Base-by-base conservation (phyloP, 2,113 vertebrate genomes). In the Lagenorhynchus albirostris region DNA sequence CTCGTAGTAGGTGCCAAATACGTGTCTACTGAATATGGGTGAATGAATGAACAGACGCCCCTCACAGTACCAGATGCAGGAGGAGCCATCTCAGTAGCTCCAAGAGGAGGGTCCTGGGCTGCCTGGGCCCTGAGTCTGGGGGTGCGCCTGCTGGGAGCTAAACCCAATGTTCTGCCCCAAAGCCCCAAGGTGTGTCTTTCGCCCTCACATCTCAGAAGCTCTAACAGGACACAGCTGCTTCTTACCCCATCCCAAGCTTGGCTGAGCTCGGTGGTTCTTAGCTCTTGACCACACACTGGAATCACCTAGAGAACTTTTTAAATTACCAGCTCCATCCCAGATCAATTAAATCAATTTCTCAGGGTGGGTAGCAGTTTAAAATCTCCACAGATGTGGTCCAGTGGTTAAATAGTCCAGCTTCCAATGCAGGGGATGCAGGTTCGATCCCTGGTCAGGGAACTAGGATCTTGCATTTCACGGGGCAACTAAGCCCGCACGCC, bases 231-330 rank as follows among this genome's bases (percentile, higher is more conserved):
- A 17, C 11, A 17, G 29, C 77, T 55, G 17, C 71, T 5, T 21
- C 53, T 31, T 36, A 26, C 26, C 17, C 8, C 3, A 0, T 4
- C 33, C 18, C 26, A 33, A 2, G 14, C 33, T 1, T 11, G 4
- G 10, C 36, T 36, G 85, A n/a, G 68, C 11, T n/a, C 55, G 20
- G 23, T 3, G 2, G 4, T 13, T 31, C n/a, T 65, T 47, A 2
- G 11, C 77, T 38, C 55, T 6, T 25, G 9, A 44, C 29, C 47
- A 6, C 12, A 33, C 11, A 2, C 41, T 14, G 50, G 50, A 44
- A 44, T 53, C 81, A 76, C 50, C n/a, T 14, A 62, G 47, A 70
- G 15, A 50, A 25, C 8, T 10, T 36, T 60, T 9, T 1, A 1
- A 90, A 44, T 15, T 5, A 36, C 41, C 81, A 44, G 65, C 50